Evolutionary conservation across 2,888 invertebrate genomes (phyloP).

Genomic region (Tetragonula carbonaria): DNA sequence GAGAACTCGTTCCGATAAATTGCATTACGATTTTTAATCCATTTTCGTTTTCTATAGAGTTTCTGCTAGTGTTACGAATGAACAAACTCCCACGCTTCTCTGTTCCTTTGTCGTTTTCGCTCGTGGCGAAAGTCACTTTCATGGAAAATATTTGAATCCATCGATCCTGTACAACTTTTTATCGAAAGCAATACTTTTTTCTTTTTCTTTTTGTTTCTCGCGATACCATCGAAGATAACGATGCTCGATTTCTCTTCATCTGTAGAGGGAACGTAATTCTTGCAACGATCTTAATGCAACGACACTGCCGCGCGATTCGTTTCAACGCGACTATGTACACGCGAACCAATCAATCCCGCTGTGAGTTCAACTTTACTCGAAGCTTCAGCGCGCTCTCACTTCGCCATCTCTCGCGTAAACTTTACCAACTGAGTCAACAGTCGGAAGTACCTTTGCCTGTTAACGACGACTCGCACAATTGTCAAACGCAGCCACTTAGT

Average conservation of each 20-base stretch:
- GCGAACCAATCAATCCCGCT: not conserved
- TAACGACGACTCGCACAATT: slow-evolving; percentile 6
- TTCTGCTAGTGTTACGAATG: not conserved
- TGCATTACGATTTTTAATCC: not conserved
- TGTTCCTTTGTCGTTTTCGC: too few species aligned
- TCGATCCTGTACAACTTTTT: not conserved
- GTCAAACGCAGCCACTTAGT: not conserved
- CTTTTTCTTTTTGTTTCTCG: not conserved
- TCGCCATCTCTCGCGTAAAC: slow-evolving; percentile 2
- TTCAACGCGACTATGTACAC: slow-evolving; percentile 14
- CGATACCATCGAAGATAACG: not conserved
- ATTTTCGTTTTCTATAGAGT: not conserved
- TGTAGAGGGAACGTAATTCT: not conserved
- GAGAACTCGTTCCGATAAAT: not conserved
- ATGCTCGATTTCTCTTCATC: not conserved
- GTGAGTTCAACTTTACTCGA: slow-evolving; percentile 23
- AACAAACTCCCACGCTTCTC: not conserved
- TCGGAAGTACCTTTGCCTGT: not conserved
- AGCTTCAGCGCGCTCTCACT: slow-evolving; percentile 16
- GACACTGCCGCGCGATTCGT: slow-evolving; percentile 32
- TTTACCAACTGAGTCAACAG: slow-evolving; percentile 4
- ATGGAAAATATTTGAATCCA: not conserved
- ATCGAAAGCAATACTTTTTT: too few species aligned
- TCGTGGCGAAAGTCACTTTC: not conserved
- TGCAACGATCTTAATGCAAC: not conserved